Evolutionary conservation across 2,888 invertebrate species (phyloP), one percentile per base, ranked within the genome.

Genomic region (Stegophylla sp.): DNA sequence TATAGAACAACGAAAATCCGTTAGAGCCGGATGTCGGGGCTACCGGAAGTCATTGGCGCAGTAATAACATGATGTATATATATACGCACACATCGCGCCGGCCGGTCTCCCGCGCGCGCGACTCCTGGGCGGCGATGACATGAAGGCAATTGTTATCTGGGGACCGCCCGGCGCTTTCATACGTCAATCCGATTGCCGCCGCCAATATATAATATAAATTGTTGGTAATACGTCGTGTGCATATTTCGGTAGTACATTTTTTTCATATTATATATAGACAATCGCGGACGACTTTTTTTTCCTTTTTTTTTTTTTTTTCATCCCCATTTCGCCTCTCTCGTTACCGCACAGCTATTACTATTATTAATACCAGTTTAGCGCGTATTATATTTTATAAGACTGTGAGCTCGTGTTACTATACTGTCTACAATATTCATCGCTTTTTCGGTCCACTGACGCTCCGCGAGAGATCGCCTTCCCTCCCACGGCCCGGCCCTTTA

Each of bases 161-260:
- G 79, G 79, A 79, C 79, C 79, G 79, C 79, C 79, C 79, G 79
- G 79, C 71, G 79, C 79, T 79, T 79, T 79, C 79, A 79, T 79
- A 71, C 79, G 79, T 79, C 79, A 79, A 79, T 79, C 79, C 79
- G 69, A 71, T 71, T 79, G 75, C 71, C 23, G 51, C 34, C 61
- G 48, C n/a, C n/a, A n/a, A n/a, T n/a, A n/a, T n/a, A n/a, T n/a
- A n/a, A n/a, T 34, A 34, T 51, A 17, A n/a, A 51, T 13, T 13
- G 69, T n/a, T 61, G 53, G 34, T 34, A 34, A 34, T 34, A 34
- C 34, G 34, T 34, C 34, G 7, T 34, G 7, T 34, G 34, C 7
- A 34, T 7, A 34, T 34, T n/a, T 17, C 43, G 23, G 17, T 51
- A 17, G 1, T 51, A 51, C n/a, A 51, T 51, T 17, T 17, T 17